phyloP scores from a whole-genome alignment of 1,140 invertebrate species.

The Zaprionus camerounensis region DNA sequence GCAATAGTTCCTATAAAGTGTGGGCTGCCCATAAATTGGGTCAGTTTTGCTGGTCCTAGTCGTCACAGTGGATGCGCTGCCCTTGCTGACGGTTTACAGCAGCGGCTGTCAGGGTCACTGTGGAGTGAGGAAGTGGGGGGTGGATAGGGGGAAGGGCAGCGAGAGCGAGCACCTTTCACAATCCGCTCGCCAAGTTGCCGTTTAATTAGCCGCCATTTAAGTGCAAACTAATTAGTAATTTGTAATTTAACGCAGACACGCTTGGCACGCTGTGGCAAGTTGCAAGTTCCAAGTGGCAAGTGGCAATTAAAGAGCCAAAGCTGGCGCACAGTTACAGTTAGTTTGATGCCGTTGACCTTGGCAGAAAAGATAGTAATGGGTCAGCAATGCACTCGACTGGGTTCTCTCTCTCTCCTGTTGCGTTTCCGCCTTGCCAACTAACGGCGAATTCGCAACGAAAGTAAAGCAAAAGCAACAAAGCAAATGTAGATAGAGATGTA shows the following conservation, averaged over 20 bases:
- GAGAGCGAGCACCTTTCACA: constrained; percentile 58
- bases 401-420: constrained; percentile 22
- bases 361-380: constrained; percentile 51
- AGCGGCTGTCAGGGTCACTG: constrained; percentile 52
- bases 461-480: constrained; percentile 57
- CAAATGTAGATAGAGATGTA: not conserved
- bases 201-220: constrained; percentile 48
- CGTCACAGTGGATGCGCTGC: constrained; percentile 61
- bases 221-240: constrained; percentile 76
- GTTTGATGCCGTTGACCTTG: constrained; percentile 74
- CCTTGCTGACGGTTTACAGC: constrained; percentile 45
- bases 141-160: constrained; percentile 25
- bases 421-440: constrained; percentile 57
- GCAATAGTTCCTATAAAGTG: constrained; percentile 6
- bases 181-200: constrained; percentile 7
- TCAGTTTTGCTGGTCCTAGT: constrained; percentile 39
- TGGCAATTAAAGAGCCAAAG: constrained; percentile 57
- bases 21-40: constrained; percentile 40
- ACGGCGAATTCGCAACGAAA: constrained; percentile 64
- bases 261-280: constrained; percentile 46
- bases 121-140: constrained; percentile 2
- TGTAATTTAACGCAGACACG: constrained; percentile 73
- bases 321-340: constrained; percentile 57
- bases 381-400: constrained; percentile 29
- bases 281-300: not conserved